Base-by-base conservation (phyloP, 2,113 vertebrate genomes). In the Python bivittatus region DNA sequence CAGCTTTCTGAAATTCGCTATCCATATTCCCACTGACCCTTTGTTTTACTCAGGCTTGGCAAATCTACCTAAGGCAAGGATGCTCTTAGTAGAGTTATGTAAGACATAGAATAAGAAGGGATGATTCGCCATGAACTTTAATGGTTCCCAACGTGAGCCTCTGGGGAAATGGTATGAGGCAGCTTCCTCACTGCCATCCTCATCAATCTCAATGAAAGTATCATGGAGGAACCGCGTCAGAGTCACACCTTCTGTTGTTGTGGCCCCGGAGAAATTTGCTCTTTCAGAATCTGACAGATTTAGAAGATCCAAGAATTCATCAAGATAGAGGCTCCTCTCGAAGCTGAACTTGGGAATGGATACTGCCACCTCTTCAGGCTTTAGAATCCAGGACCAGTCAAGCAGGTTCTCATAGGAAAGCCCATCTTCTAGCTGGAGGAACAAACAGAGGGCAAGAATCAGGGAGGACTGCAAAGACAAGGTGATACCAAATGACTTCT, bases 261-360 rank as follows among this genome's bases (percentile, higher is more conserved):
- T 86, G 10, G 84, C 84, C 27, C 52, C 13, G 33, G 85, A 88
- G 60, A 98, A 96, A 88, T 98, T 97, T 57, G 97, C 97, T 84
- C 90, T 96, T 90, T 96, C 94, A 44, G 95, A 95, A 86, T 97
- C 96, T 86, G 97, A 97, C 53, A 97, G 94, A 52, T 97, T 96
- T 17, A 64, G 93, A 92, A 97, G 56, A 88, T 93, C 92, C 12
- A 98, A 94, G 13, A 95, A 84, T 6, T 8, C 20, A 33, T 96
- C 96, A 84, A 97, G 92, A 88, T 97, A 72, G 0, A 97, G 96
- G 23, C 92, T 94, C 94, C 95, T 95, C 86, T 98, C 96, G 83
- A 97, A 96, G 94, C 95, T 97, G 96, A 98, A 97, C 44, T 87
- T 96, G 13, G 98, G 97, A 61, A 98, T 91, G 83, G 95, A 96